These are phyloP conservation scores for Drosophila sp. DNA, from an alignment of 1,140 invertebrate species.

Conservation along the genomic window DNA sequence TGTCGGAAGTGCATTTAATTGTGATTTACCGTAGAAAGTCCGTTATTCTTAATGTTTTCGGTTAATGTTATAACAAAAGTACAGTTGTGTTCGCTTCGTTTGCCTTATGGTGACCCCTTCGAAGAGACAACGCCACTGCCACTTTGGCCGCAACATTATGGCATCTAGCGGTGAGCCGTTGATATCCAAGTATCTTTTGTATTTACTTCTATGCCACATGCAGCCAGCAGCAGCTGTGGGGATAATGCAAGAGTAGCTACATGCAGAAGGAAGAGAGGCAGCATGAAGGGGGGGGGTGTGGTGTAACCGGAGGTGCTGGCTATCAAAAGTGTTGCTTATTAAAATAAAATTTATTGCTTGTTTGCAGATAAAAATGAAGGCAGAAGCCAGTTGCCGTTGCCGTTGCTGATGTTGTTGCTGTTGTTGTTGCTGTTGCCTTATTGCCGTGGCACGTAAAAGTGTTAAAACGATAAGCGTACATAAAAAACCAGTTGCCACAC, in stretches of 20 bases:
- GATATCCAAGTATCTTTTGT: constrained; percentile 68
- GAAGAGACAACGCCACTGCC: constrained; percentile 41
- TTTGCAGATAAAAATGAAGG: constrained; percentile 77
- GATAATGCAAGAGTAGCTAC: not conserved
- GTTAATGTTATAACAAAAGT: not conserved
- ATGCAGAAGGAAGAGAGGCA: not conserved
- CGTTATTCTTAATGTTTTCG: no score
- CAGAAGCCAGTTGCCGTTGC: constrained; percentile 41
- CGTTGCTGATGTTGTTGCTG: constrained; percentile 19
- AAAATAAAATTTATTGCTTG: constrained; percentile 80
- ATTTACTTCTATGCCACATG: constrained; percentile 60
- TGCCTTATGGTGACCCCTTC: not conserved
- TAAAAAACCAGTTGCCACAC: constrained; percentile 23
- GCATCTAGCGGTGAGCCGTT: constrained; percentile 53
- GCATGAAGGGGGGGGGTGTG: constrained; percentile 7
- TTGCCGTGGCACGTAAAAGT: constrained; percentile 51
- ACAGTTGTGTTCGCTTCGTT: constrained; percentile 4
- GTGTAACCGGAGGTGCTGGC: constrained; percentile 23
- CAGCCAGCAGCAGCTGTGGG: constrained; percentile 19
- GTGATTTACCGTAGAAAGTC: no score
- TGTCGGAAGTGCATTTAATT: no score
- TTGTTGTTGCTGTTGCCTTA: not conserved
- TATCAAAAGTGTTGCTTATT: constrained; percentile 80
- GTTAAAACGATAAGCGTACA: constrained; percentile 74
- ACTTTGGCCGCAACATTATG: constrained; percentile 47